These are phyloP conservation scores for Ancistrus triradiatus DNA, from an alignment of 2,113 vertebrate species.

Conservation along the genomic window DNA sequence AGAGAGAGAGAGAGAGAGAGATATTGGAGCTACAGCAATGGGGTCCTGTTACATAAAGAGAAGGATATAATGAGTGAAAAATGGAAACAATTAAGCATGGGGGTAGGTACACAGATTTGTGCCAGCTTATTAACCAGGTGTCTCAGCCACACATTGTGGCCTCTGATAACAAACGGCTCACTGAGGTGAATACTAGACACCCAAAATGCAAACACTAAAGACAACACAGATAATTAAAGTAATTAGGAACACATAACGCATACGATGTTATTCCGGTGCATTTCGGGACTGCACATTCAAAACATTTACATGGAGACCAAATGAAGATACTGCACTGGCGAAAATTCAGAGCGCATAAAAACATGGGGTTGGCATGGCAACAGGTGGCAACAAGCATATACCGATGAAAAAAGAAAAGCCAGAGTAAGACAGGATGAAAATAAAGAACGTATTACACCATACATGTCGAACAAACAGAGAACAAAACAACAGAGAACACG, in stretches of 20 bases:
- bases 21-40: no score
- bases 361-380: slow-evolving; percentile 52
- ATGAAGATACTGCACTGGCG: slow-evolving; percentile 14
- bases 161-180: slow-evolving; percentile 24
- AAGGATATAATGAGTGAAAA: no score
- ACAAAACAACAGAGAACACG: not conserved
- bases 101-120: slow-evolving; percentile 4
- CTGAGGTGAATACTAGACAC: not conserved
- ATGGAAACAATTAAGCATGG: slow-evolving; percentile 7
- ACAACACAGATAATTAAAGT: not conserved
- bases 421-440: not conserved
- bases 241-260: no score
- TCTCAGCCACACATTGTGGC: slow-evolving; percentile 7
- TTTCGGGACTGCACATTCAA: no score
- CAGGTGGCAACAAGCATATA: slow-evolving; percentile 32
- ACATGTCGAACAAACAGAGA: not conserved
- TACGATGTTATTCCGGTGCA: no score
- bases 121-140: slow-evolving; percentile 22
- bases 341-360: slow-evolving; percentile 12
- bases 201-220: not conserved
- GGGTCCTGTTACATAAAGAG: no score
- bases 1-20: no score
- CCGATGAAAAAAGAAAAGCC: slow-evolving; percentile 13
- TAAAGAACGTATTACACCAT: not conserved
- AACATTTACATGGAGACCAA: no score